phyloP scores from a whole-genome alignment of 2,797 vertebrate species.

The Tragopan temminckii region DNA sequence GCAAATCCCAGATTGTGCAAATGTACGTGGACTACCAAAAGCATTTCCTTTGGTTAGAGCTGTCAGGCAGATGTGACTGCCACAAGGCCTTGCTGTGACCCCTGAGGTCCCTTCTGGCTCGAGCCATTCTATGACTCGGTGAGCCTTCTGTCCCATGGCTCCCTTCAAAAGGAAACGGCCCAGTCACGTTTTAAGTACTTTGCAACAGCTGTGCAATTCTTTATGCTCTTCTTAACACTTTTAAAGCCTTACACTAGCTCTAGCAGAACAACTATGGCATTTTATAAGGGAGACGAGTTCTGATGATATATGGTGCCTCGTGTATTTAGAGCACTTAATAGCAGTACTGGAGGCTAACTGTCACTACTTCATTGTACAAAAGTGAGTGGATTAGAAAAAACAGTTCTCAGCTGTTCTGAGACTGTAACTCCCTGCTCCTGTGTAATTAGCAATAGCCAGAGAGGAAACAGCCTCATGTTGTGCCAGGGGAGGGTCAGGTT shows the following conservation, averaged over 20 bases:
- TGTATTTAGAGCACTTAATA: background rate
- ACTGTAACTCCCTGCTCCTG: background rate
- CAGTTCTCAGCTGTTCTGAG: background rate
- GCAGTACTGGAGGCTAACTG: background rate
- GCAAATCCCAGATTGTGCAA: background rate
- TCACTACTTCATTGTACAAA: background rate
- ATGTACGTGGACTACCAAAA: background rate
- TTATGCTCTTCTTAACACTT: slow-evolving; percentile 50
- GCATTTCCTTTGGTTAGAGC: background rate
- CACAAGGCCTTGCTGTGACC: background rate
- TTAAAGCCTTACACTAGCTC: slow-evolving; percentile 50
- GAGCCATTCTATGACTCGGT: too few species aligned
- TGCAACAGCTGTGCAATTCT: slow-evolving; percentile 51
- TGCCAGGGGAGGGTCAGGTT: too few species aligned
- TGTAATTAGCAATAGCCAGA: too few species aligned
- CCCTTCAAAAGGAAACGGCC: background rate
- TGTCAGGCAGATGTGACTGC: background rate
- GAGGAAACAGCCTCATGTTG: too few species aligned
- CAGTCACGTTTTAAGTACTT: slow-evolving; percentile 23
- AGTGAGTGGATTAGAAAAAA: background rate
- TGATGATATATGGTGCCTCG: background rate
- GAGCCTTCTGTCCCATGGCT: background rate
- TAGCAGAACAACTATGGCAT: background rate
- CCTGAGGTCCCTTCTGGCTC: too few species aligned
- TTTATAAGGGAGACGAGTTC: too few species aligned